These are phyloP conservation scores for Embidobia sp. DNA, from an alignment of 2,888 invertebrate species.

Conservation along the genomic window DNA sequence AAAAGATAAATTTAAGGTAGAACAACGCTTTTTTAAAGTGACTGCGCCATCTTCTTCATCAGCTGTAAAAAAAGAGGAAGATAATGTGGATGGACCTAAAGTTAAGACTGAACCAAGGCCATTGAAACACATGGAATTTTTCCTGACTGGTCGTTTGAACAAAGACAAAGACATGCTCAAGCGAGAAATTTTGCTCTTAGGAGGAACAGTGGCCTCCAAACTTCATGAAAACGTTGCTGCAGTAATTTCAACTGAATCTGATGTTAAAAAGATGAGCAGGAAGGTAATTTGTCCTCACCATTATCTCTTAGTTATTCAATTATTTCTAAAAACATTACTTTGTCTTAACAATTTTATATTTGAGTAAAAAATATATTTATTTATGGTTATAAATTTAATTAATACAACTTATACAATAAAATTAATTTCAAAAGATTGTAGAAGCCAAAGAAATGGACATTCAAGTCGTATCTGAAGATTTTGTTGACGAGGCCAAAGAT, in stretches of 20 bases:
- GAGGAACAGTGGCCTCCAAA: slow-evolving; percentile 88
- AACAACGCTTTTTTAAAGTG: slow-evolving; percentile 84
- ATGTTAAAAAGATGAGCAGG: slow-evolving; percentile 86
- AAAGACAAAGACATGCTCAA: slow-evolving; percentile 85
- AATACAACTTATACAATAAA: too few species aligned
- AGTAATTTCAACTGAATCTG: slow-evolving; percentile 87
- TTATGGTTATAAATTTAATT: too few species aligned
- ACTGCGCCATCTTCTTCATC: slow-evolving; percentile 81
- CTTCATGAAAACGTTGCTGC: slow-evolving; percentile 87
- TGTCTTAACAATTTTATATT: background rate
- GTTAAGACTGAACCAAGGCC: slow-evolving; percentile 85
- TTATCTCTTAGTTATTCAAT: too few species aligned
- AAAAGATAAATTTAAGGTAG: slow-evolving; percentile 84
- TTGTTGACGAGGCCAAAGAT: slow-evolving; percentile 86
- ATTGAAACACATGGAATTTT: slow-evolving; percentile 90
- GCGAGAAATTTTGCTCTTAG: slow-evolving; percentile 87
- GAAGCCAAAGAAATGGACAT: slow-evolving; percentile 87
- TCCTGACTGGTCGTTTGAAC: slow-evolving; percentile 84
- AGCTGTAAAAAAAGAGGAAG: slow-evolving; percentile 83
- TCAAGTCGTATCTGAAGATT: slow-evolving; percentile 91
- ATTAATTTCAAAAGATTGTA: slow-evolving; percentile 81
- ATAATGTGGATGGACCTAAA: slow-evolving; percentile 84
- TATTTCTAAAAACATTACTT: too few species aligned
- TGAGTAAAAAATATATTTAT: background rate
- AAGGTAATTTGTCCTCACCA: slow-evolving; percentile 72